Percentiles rank a stretch among this genome's conserved stretches.
Evolutionary conservation across 2,797 vertebrate genomes (phyloP).

Genomic region (Phataginus tetradactyla): DNA sequence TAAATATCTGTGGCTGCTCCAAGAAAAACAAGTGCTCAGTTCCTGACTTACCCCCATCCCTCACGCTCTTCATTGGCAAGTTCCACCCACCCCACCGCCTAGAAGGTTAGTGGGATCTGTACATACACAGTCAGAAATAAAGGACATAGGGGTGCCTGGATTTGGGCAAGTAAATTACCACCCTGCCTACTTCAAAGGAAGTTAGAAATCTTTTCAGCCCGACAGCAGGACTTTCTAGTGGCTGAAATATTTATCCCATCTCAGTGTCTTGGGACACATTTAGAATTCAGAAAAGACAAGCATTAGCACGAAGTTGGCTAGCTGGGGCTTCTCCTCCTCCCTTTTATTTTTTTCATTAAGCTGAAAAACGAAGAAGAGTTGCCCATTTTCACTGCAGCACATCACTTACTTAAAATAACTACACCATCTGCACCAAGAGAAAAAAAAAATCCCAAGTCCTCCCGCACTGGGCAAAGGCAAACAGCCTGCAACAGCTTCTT

Average conservation of each 20-base stretch:
- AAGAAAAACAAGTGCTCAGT: neutral
- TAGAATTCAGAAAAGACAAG: constrained; percentile 76
- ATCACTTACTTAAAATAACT: constrained; percentile 83
- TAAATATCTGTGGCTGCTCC: neutral
- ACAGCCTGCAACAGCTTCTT: constrained; percentile 63
- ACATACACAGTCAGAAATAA: neutral
- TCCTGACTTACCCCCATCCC: neutral
- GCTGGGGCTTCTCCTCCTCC: constrained; percentile 25
- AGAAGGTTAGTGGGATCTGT: neutral
- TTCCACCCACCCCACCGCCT: neutral
- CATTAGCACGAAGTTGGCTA: constrained; percentile 21
- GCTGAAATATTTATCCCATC: constrained; percentile 75
- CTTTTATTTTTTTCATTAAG: constrained; percentile 68
- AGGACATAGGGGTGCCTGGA: neutral
- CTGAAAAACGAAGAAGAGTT: constrained; percentile 71
- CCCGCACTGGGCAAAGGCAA: constrained; percentile 44
- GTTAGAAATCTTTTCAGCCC: constrained; percentile 69
- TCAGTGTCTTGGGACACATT: constrained; percentile 75
- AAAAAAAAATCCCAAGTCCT: neutral
- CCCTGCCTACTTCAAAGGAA: constrained; percentile 49
- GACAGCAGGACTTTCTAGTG: constrained; percentile 67
- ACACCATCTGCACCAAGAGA: constrained; percentile 77
- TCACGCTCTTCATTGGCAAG: neutral
- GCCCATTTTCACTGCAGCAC: constrained; percentile 77
- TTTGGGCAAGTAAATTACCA: constrained; percentile 46